phyloP scores from a whole-genome alignment of 2,797 vertebrate species.

The Valencia hispanica region DNA sequence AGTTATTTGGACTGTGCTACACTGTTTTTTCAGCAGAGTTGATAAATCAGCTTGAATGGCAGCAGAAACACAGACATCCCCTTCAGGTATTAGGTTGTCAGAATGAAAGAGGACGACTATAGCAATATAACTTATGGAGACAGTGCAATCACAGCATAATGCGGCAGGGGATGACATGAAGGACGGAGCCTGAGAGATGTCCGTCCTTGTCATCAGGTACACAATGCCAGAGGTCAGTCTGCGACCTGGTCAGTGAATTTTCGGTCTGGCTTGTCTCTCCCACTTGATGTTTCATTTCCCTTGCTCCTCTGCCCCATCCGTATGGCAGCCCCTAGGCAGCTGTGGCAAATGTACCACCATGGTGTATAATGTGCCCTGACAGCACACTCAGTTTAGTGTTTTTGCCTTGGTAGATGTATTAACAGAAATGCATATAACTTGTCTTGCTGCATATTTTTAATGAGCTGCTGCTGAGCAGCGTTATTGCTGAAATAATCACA shows the following conservation, averaged over 20 bases:
- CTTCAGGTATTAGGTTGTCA: constrained; percentile 27
- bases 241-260: constrained; percentile 45
- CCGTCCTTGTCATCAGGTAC: constrained; percentile 55
- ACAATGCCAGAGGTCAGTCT: constrained; percentile 57
- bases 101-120: constrained; percentile 3
- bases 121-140: constrained; percentile 40
- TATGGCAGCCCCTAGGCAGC: constrained; percentile 65
- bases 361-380: constrained; percentile 70
- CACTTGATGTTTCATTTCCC: constrained; percentile 26
- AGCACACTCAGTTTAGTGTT: constrained; percentile 65
- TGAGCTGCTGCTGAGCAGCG: constrained; percentile 42
- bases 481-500: constrained; percentile 39
- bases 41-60: constrained; percentile 21
- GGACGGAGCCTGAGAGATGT: constrained; percentile 38
- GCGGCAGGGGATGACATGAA: constrained; percentile 46
- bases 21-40: constrained; percentile 1
- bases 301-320: constrained; percentile 35
- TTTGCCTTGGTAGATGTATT: constrained; percentile 48
- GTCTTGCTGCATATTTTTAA: constrained; percentile 41
- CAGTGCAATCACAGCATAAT: constrained; percentile 30
- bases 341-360: constrained; percentile 66
- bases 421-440: constrained; percentile 46
- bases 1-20: background rate
- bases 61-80: constrained; percentile 16
- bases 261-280: constrained; percentile 31